Evolutionary conservation across 2,888 invertebrate genomes (phyloP).

Genomic region (Drosophila mercatorum): DNA sequence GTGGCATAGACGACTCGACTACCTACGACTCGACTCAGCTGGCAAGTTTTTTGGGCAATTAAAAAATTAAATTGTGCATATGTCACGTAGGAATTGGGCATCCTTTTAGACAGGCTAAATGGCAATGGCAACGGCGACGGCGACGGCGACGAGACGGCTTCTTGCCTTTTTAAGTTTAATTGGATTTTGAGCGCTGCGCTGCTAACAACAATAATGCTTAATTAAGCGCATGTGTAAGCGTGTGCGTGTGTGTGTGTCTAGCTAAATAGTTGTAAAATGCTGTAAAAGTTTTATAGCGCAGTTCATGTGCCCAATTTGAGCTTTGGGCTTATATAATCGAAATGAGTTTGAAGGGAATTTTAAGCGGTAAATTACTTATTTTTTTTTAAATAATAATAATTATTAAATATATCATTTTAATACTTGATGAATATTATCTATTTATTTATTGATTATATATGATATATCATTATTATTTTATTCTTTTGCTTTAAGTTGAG

Average conservation of each 20-base stretch:
- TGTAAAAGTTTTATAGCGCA: conserved; percentile 13
- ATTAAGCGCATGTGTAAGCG: conserved; percentile 35
- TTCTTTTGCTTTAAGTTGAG: too few relatives aligned
- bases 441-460: too few relatives aligned
- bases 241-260: not conserved
- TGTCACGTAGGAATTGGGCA: conserved; percentile 63
- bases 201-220: conserved; percentile 54
- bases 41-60: conserved; percentile 71
- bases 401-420: too few relatives aligned
- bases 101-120: conserved; percentile 35
- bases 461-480: too few relatives aligned
- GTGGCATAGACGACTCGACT: conserved; percentile 7
- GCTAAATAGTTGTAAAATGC: conserved; percentile 31
- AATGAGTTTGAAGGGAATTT: not conserved
- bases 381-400: too few relatives aligned
- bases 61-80: conserved; percentile 79
- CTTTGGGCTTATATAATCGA: not conserved
- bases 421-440: too few relatives aligned
- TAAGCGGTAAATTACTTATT: not conserved
- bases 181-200: conserved; percentile 64
- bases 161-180: conserved; percentile 71
- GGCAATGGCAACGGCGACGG: conserved; percentile 2
- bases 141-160: conserved; percentile 30
- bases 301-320: conserved; percentile 16
- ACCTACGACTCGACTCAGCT: not conserved